Conservation (phyloP, 2,113 vertebrate genomes). For the Alouatta palliata region DNA sequence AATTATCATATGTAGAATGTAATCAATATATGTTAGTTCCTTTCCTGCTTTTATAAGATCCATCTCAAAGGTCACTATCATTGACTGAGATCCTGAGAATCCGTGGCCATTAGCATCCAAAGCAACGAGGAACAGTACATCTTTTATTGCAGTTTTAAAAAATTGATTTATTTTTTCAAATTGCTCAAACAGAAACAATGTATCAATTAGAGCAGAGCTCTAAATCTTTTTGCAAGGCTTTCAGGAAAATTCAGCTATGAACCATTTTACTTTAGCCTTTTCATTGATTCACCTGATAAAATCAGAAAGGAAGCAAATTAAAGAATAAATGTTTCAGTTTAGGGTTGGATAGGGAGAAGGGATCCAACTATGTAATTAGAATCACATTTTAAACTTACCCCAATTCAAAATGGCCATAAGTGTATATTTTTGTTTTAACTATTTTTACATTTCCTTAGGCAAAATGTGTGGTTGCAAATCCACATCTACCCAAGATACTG, state of each 20-base stretch:
- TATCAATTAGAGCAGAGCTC: not conserved
- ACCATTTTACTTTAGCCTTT: not conserved
- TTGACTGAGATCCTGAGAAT: constrained; percentile 32
- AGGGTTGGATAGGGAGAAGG: not conserved
- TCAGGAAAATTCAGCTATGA: constrained; percentile 30
- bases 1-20: not conserved
- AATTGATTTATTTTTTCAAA: constrained; percentile 35
- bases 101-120: not conserved
- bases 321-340: not conserved
- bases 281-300: constrained; percentile 12
- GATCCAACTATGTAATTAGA: not conserved
- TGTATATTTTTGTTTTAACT: not conserved
- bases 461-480: not conserved
- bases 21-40: not conserved
- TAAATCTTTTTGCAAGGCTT: not conserved
- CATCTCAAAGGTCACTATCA: not conserved
- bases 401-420: not conserved
- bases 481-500: not conserved
- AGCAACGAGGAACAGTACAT: not conserved
- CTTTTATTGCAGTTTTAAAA: constrained; percentile 58
- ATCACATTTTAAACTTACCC: not conserved
- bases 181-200: constrained; percentile 38
- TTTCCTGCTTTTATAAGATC: constrained; percentile 31
- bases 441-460: constrained; percentile 38
- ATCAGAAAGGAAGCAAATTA: not conserved